Conservation (phyloP, 2,797 vertebrate species). For the Alectoris magna region DNA sequence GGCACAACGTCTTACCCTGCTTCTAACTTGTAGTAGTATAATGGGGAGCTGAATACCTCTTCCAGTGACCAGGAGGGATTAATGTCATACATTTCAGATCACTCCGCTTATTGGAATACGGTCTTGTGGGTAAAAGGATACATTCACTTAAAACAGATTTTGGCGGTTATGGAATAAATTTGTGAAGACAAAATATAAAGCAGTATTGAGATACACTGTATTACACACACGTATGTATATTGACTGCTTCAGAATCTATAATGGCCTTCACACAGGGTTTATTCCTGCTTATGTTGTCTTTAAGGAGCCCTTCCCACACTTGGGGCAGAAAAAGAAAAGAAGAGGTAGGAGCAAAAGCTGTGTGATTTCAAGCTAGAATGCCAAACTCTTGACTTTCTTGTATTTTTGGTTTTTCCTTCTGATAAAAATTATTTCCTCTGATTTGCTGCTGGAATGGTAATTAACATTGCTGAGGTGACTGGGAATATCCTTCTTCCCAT, state of each 20-base stretch:
- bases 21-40: not conserved
- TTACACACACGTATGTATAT: not conserved
- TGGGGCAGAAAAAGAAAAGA: not conserved
- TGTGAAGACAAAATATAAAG: not conserved
- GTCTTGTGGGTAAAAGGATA: not conserved
- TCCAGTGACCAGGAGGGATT: not conserved
- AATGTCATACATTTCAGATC: not conserved
- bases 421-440: not conserved
- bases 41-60: not conserved
- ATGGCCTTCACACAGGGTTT: not conserved
- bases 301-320: not conserved
- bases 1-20: not conserved
- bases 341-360: not conserved
- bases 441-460: not conserved
- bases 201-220: not conserved
- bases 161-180: not conserved
- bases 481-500: not conserved
- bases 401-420: not conserved
- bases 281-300: not conserved
- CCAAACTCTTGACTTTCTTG: not conserved
- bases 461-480: not conserved
- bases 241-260: not conserved
- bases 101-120: not conserved
- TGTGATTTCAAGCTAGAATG: not conserved
- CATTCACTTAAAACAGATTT: not conserved